A percentile compares a stretch with the other conserved stretches of the same genome.
Conservation (phyloP, 2,888 invertebrate genomes). For the Cyclophora punctaria region DNA sequence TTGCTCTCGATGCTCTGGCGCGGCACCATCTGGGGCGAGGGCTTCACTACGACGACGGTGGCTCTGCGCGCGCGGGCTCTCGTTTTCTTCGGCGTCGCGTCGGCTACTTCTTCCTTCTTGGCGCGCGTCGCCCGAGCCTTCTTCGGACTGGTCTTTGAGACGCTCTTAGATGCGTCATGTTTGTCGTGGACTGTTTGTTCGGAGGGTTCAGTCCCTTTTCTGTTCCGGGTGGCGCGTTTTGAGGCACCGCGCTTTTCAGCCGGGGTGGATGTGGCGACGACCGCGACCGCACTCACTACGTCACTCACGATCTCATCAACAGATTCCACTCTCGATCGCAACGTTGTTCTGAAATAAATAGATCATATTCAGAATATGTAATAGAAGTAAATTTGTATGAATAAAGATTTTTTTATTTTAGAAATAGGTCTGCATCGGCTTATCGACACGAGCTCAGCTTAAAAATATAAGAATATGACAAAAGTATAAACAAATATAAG, state of each 20-base stretch:
- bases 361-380: background rate
- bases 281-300: background rate
- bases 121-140: conserved; percentile 22
- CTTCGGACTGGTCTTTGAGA: conserved; percentile 40
- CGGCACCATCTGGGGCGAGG: conserved; percentile 38
- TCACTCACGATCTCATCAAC: background rate
- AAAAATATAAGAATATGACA: background rate
- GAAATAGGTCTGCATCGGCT: background rate
- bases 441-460: background rate
- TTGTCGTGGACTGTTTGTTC: conserved; percentile 20
- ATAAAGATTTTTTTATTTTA: no score
- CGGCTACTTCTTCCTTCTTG: conserved; percentile 16
- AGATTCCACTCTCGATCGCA: background rate
- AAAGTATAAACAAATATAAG: background rate
- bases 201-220: conserved; percentile 10
- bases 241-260: conserved; percentile 3
- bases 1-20: conserved; percentile 1
- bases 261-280: background rate
- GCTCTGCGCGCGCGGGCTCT: conserved; percentile 28
- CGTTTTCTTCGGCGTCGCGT: conserved; percentile 30
- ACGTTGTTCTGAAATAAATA: no score
- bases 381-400: no score
- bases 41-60: conserved; percentile 30
- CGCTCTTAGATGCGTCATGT: conserved; percentile 31
- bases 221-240: conserved; percentile 20